Percentiles rank a stretch among this genome's conserved stretches.
Conservation (phyloP, 2,797 vertebrate genomes). For the Sitta carolinensis region DNA sequence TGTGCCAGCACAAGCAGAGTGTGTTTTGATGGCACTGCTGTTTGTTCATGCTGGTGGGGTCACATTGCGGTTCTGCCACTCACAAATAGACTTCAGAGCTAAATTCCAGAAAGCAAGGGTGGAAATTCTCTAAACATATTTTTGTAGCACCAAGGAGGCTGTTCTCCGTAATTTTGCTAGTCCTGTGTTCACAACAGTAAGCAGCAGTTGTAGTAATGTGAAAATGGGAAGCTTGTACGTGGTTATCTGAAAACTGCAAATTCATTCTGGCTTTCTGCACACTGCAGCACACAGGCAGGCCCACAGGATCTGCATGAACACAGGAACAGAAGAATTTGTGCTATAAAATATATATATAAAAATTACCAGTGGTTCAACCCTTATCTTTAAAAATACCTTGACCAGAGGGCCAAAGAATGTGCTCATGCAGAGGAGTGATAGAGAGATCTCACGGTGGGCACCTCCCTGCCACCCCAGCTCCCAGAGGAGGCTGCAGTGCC, state of each 20-base stretch:
- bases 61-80: rapidly evolving
- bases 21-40: not conserved
- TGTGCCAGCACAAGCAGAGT: not conserved
- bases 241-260: constrained; percentile 2
- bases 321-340: not conserved
- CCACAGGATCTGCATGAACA: not conserved
- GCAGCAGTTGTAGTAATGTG: not conserved
- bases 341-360: not conserved
- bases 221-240: not conserved
- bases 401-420: not conserved
- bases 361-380: not conserved
- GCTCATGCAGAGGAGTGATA: rapidly evolving
- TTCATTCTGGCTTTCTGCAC: constrained; percentile 1
- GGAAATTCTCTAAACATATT: not conserved
- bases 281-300: not conserved
- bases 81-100: not conserved
- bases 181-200: not conserved
- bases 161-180: not conserved
- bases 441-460: rapidly evolving
- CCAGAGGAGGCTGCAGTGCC: not conserved
- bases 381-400: not conserved
- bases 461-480: not conserved
- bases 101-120: not conserved
- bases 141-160: not conserved
- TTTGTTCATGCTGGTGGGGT: not conserved